Conservation (phyloP, 1,140 invertebrate species). For the Augochlora pura region DNA sequence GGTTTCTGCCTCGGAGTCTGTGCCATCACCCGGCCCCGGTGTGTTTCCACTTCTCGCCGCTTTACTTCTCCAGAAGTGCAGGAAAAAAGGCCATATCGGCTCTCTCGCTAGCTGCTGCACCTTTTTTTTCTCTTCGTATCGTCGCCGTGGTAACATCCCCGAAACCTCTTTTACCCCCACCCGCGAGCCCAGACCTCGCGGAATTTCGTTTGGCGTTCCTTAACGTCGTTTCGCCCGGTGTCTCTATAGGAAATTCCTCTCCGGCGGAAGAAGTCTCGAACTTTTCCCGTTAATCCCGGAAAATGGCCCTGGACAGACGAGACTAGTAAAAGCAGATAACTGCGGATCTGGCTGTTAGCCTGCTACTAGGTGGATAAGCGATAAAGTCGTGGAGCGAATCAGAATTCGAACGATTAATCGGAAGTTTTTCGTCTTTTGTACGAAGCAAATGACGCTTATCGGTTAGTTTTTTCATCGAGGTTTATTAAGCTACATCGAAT, state of each 20-base stretch:
- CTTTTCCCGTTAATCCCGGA: background rate
- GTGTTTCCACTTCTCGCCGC: constrained; percentile 68
- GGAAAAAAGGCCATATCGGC: constrained; percentile 60
- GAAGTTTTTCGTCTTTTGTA: too few relatives aligned
- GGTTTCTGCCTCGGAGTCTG: constrained; percentile 61
- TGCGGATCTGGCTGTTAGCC: background rate
- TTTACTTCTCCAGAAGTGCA: constrained; percentile 56
- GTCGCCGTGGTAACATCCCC: constrained; percentile 19
- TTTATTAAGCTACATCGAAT: too few relatives aligned
- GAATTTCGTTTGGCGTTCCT: background rate
- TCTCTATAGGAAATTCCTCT: background rate
- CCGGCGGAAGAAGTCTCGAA: background rate
- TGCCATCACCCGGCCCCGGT: constrained; percentile 44
- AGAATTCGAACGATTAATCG: too few relatives aligned
- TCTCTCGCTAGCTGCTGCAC: background rate
- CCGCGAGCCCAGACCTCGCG: background rate
- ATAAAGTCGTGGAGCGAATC: too few relatives aligned
- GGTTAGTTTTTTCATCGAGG: too few relatives aligned
- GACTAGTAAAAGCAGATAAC: background rate
- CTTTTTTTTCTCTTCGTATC: background rate
- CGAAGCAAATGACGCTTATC: too few relatives aligned
- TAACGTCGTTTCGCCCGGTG: too few relatives aligned
- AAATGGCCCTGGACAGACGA: background rate
- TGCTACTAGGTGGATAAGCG: too few relatives aligned
- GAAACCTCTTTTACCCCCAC: background rate